phyloP scores from a whole-genome alignment of 2,113 vertebrate genomes.

The Brachionichthys hirsutus region DNA sequence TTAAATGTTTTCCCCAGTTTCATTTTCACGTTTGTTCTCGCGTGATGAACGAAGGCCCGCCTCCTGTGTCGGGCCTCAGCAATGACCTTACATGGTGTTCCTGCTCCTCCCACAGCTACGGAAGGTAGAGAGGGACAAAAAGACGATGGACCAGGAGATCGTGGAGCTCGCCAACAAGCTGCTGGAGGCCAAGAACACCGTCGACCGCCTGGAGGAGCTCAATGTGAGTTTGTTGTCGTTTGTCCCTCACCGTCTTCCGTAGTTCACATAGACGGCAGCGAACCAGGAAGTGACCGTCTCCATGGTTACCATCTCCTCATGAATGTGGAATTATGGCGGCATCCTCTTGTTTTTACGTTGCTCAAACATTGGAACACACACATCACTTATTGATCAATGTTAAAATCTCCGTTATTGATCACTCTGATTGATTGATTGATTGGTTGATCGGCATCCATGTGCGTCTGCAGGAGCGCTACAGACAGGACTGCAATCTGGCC shows the following conservation, averaged over 20 bases:
- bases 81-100: slow-evolving; percentile 7
- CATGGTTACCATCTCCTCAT: neutral
- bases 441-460: neutral
- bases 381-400: neutral
- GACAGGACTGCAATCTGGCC: slow-evolving; percentile 96
- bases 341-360: no score
- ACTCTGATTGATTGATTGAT: no score
- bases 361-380: neutral
- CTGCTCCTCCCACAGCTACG: slow-evolving; percentile 81
- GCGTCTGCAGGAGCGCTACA: slow-evolving; percentile 86
- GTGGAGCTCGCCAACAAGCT: slow-evolving; percentile 98
- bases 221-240: no score
- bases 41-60: slow-evolving; percentile 48
- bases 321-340: no score
- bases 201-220: slow-evolving; percentile 94
- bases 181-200: slow-evolving; percentile 92
- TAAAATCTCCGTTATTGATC: no score
- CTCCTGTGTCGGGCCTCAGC: neutral
- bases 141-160: slow-evolving; percentile 96
- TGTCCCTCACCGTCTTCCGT: no score
- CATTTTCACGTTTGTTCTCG: slow-evolving; percentile 30
- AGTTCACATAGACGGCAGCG: no score
- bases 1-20: neutral
- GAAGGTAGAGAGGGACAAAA: slow-evolving; percentile 96
- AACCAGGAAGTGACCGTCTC: neutral